Evolutionary conservation across 92 coral and sea anemone genomes (phyloP), one percentile per base, ranked within the genome.

Genomic region (Virgularia gustaviana): DNA sequence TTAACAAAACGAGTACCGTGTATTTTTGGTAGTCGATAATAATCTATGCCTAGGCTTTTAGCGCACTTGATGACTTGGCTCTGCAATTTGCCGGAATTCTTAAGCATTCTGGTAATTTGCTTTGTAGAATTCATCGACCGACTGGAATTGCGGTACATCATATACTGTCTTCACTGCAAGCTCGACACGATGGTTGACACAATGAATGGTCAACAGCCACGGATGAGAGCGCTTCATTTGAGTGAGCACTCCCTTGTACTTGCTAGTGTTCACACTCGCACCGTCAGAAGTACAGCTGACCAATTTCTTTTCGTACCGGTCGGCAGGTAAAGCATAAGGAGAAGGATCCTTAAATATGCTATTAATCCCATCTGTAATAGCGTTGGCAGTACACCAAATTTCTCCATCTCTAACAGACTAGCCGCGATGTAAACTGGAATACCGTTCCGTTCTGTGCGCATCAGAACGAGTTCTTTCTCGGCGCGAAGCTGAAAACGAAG

Each of bases 271-370:
- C 36, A 78, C 76, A 18, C 68, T 66, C 23, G 82, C 77, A 24
- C 82, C 82, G 57, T 78, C 82, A 7, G 82, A 49, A 31, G 70
- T 78, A 27, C 76, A 66, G 36, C 76, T 66, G 42, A 78, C 76
- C 33, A 78, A 52, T 58, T 56, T 52, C 41, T 42, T 36, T 19
- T 43, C 51, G 65, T 78, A 78, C 38, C 25, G 39, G 38, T 78
- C 76, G 13, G 36, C 43, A 5, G 82, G 33, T 23, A 78, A 36
- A 18, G 23, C 47, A 39, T 39, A 64, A n/a, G 4, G 54, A 31
- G 49, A 61, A 25, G 45, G 59, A 51, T 77, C 63, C 47, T 42
- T 36, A 23, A 64, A 77, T 39, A 71, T 29, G 75, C 73, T 73
- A 56, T 78, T 73, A 29, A 78, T 56, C 9, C 82, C 72, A 41